Evolutionary conservation across 2,113 vertebrate species (phyloP), one percentile per base, ranked within the genome.

Genomic region (Festucalex cinctus): DNA sequence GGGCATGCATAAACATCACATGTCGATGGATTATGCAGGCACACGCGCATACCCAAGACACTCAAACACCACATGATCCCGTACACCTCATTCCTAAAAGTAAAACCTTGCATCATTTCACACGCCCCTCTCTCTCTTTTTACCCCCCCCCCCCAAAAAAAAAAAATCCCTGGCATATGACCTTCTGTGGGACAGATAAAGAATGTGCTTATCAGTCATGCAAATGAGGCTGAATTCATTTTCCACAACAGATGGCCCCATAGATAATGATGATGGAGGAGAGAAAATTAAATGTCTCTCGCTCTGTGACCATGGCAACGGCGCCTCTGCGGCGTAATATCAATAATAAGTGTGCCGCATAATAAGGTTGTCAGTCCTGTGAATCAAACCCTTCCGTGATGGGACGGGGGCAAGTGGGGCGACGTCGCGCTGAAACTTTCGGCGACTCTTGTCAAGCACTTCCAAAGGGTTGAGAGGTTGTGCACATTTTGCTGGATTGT

Each of bases 201-300:
- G 94, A 98, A 99, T 95, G 95, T 93, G 96, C 97, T 98, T 99
- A 99, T 99, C 96, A 99, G 95, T 97, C 96, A 99, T 99, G 97
- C 97, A 99, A 99, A 99, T 99, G 95, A 99, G 95, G 93, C 95
- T 98, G 97, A 98, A 99, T 99, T 99, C 97, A 99, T 99, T 98
- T 98, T 99, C 95, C 96, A 99, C 96, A 99, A 98, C 97, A 99
- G 97, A 99, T 99, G 97, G 97, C 96, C 97, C 95, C 96, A 97
- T 98, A 98, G 97, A 99, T 99, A 99, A 98, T 98, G 97, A 99
- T 98, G 97, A 99, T 98, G 95, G 96, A 97, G 95, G 96, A 98
- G 95, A 98, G 96, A 98, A 99, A 98, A 99, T 99, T 97, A 97
- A 98, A 98, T 97, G 96, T 98, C 95, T 98, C 95, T 96, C 89